Conservation (phyloP, 2,113 vertebrate species). For the Anas platyrhynchos region DNA sequence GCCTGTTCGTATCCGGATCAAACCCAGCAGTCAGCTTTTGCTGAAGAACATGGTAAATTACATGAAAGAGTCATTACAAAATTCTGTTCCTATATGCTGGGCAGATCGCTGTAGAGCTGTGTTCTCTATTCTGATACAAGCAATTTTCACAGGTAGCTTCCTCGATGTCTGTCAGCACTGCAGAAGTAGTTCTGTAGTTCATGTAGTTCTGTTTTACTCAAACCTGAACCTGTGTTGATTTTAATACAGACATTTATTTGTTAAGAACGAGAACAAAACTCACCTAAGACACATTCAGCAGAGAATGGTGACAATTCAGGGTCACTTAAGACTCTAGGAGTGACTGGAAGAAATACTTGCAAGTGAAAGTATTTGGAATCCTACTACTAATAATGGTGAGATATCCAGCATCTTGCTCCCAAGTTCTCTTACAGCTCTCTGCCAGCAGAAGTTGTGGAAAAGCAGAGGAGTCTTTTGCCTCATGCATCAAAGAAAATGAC, state of each 20-base stretch:
- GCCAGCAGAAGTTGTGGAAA: neutral
- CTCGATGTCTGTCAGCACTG: neutral
- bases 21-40: neutral
- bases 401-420: neutral
- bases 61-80: neutral
- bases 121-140: fast-evolving
- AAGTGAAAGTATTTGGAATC: neutral
- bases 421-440: neutral
- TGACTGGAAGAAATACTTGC: neutral
- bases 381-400: neutral
- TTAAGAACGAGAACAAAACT: neutral
- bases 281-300: neutral
- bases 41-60: neutral
- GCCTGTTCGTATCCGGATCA: fast-evolving
- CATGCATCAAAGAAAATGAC: neutral
- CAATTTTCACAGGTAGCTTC: neutral
- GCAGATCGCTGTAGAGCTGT: neutral
- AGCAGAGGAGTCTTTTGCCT: neutral
- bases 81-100: fast-evolving
- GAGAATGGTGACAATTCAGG: neutral
- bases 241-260: neutral
- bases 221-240: neutral
- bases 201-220: neutral
- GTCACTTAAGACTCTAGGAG: neutral
- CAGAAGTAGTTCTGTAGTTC: neutral